Base-by-base conservation (phyloP, 2,797 vertebrate species). In the Gallinago stenura region DNA sequence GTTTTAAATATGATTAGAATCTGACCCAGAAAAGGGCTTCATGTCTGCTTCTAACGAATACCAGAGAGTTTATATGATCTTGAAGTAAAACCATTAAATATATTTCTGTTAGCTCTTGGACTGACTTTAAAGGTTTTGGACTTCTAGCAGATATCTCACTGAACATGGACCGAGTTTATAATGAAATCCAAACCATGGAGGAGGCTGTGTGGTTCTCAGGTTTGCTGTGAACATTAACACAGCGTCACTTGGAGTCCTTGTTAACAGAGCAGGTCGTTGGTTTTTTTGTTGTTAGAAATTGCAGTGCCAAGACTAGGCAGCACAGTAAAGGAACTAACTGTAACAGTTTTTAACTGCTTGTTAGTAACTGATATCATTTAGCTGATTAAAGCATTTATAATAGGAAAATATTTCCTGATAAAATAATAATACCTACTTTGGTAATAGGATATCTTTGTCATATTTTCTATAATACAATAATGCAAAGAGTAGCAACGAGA, bases 111-210 rank as follows among this genome's bases (percentile, higher is more conserved):
- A 87, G 66, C 31, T 5, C 56, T 71, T 57, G 22, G 30, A 6
- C 41, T 90, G 83, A 54, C 54, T 86, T 91, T 41, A 87, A 70
- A 88, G 64, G 68, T 50, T 78, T 95, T 50, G 80, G 72, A 66
- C 64, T 86, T 83, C 39, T 62, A 58, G 12, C 16, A 60, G 48
- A 35, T 78, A 35, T 90, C 80, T 61, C 24, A 62, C 12, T 41
- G 46, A 66, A 45, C 39, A 43, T 39, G 61, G 30, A 53, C 57
- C 71, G 73, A 75, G 53, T 87, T 95, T 13, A 17, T 88, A 90
- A 89, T 87, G 57, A 89, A 92, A 87, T 68, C 33, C 30, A 58
- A 76, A 93, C 12, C 58, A 64, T 15, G 45, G 35, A 78, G n/a
- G 64, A 56, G 22, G 7, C n/a, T 15, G 71, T 50, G 24, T 41